Conservation (phyloP, 1,140 invertebrate genomes). For the Pseudomyrmex cubaensis region DNA sequence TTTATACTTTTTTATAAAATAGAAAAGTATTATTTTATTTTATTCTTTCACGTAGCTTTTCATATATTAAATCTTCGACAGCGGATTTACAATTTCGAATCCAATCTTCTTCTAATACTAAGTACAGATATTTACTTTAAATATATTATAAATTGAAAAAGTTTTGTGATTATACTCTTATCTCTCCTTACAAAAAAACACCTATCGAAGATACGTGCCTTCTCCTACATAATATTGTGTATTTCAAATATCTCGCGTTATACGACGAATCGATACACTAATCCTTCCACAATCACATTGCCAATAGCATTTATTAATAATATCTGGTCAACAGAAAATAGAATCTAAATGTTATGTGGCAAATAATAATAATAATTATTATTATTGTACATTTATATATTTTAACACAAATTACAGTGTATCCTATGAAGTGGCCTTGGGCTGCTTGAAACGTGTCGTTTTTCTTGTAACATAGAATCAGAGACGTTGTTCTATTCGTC, state of each 20-base stretch:
- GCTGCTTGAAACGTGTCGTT: slow-evolving; percentile 34
- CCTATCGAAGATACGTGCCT: slow-evolving; percentile 65
- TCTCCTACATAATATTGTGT: slow-evolving; percentile 67
- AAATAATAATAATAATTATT: slow-evolving; percentile 40
- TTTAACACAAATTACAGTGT: slow-evolving; percentile 29
- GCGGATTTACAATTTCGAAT: background rate
- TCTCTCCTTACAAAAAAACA: background rate
- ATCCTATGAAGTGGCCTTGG: slow-evolving; percentile 41
- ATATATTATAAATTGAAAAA: slow-evolving; percentile 16
- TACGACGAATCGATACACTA: slow-evolving; percentile 35
- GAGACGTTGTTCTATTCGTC: slow-evolving; percentile 33
- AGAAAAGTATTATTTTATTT: background rate
- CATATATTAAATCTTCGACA: background rate
- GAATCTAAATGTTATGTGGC: slow-evolving; percentile 42
- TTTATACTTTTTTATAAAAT: background rate
- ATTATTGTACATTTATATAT: slow-evolving; percentile 47
- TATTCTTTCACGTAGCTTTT: slow-evolving; percentile 9
- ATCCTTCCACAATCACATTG: slow-evolving; percentile 50
- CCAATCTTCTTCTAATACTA: slow-evolving; percentile 39
- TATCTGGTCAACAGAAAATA: slow-evolving; percentile 46
- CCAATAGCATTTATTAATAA: slow-evolving; percentile 48
- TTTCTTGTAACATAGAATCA: slow-evolving; percentile 27
- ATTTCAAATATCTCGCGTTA: slow-evolving; percentile 68
- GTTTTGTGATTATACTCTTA: slow-evolving; percentile 33
- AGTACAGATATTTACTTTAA: slow-evolving; percentile 41